Evolutionary conservation across 2,888 invertebrate genomes (phyloP), one percentile per base, ranked within the genome.

Genomic region (Trichacis sp.): DNA sequence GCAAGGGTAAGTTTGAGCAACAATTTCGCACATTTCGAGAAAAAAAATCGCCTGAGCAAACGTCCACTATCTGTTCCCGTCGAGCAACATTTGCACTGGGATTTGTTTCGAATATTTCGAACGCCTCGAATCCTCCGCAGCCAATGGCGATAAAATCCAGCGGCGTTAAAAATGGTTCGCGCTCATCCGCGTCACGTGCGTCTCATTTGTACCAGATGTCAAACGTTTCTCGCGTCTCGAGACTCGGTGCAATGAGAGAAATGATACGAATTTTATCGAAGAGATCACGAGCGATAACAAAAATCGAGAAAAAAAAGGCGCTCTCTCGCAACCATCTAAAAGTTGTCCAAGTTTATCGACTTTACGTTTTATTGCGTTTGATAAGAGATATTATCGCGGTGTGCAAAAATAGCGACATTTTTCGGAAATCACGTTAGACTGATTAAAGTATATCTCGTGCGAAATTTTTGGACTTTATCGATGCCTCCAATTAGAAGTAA

Each of bases 1-100:
- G 90, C 80, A 87, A 87, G 86, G 88, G 89, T 89, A 85, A 86
- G 86, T 58, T n/a, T n/a, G n/a, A n/a, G n/a, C n/a, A n/a, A n/a
- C n/a, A n/a, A n/a, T n/a, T n/a, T n/a, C n/a, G n/a, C n/a, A n/a
- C n/a, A n/a, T n/a, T n/a, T n/a, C n/a, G n/a, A n/a, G n/a, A 24
- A 24, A 24, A 24, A 24, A 24, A 24, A 24, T 24, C 4, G 24
- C 8, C 24, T 24, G 24, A 24, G 24, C 24, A 3, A 61, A 58
- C 47, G 47, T 20, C 36, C 51, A 56, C 38, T 15, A 29, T 18
- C 17, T 46, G 42, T n/a, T n/a, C n/a, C n/a, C n/a, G n/a, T n/a
- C n/a, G n/a, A n/a, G 6, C 40, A 18, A n/a, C 9, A 18, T 46
- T 54, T 46, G 1, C 36, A 33, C 18, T 19, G 51, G 18, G 38